These are phyloP conservation scores for Dromius quadrimaculatus DNA, from an alignment of 2,888 invertebrate species.

Conservation along the genomic window DNA sequence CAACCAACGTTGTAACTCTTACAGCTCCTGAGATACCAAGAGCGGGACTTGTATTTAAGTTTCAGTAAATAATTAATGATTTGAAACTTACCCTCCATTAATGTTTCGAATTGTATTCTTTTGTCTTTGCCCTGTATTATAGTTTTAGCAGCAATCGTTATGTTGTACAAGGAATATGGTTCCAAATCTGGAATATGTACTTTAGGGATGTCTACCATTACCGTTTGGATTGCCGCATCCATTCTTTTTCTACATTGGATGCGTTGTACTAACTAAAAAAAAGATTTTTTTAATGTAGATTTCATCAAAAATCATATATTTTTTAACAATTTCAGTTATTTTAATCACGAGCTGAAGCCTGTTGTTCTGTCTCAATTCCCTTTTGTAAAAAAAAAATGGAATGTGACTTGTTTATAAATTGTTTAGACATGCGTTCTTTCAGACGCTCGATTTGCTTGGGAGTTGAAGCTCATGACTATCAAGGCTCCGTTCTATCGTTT, in stretches of 20 bases:
- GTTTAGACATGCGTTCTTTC: too few species aligned
- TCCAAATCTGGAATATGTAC: neutral
- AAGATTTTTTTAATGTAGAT: neutral
- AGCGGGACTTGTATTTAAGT: neutral
- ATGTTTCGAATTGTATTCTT: neutral
- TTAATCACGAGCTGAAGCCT: too few species aligned
- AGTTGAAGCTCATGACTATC: too few species aligned
- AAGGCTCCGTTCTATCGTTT: too few species aligned
- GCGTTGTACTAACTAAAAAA: constrained; percentile 24
- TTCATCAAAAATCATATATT: too few species aligned
- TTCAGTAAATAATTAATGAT: neutral
- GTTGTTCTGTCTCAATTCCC: too few species aligned
- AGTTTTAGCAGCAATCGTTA: constrained; percentile 10
- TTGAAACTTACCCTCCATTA: neutral
- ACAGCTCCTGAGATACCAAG: too few species aligned
- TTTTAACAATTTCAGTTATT: too few species aligned
- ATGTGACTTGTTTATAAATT: too few species aligned
- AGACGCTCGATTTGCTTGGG: too few species aligned
- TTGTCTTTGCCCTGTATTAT: neutral
- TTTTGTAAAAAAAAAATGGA: too few species aligned
- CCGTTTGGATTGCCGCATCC: neutral
- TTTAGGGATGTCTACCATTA: neutral
- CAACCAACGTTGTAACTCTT: too few species aligned
- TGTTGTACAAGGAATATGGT: constrained; percentile 8
- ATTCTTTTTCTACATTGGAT: neutral